Percentiles rank a stretch among this genome's conserved stretches.
phyloP scores from a whole-genome alignment of 2,888 invertebrate species.

The Plagiodera versicolora region DNA sequence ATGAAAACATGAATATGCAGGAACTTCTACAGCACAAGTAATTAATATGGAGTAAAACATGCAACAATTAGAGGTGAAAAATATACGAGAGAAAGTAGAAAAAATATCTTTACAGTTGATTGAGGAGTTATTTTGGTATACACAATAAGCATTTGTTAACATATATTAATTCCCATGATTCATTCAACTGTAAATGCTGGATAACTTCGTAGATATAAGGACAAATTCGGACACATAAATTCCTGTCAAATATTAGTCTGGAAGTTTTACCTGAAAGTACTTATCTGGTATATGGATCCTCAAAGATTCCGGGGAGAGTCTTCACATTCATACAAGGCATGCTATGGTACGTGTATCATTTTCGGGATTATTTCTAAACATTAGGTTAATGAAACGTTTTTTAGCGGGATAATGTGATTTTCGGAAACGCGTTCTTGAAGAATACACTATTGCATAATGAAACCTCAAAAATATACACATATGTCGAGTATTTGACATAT shows the following conservation, averaged over 20 bases:
- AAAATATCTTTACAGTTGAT: conserved; percentile 5
- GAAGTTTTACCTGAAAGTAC: conserved; percentile 16
- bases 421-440: too few species aligned
- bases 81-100: conserved; percentile 4
- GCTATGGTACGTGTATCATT: conserved; percentile 33
- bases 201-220: background rate
- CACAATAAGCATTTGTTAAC: background rate
- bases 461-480: too few species aligned
- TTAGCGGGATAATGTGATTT: too few species aligned
- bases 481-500: too few species aligned
- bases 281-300: conserved; percentile 11
- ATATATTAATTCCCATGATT: background rate
- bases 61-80: conserved; percentile 30
- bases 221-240: background rate
- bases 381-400: too few species aligned
- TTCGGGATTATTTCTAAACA: background rate
- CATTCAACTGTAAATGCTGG: background rate
- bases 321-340: conserved; percentile 42
- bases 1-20: conserved; percentile 22
- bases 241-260: background rate
- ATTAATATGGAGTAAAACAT: conserved; percentile 26
- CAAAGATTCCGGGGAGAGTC: background rate
- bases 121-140: background rate
- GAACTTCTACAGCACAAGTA: conserved; percentile 16
- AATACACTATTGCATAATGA: too few species aligned